Base-by-base conservation (phyloP, 2,888 invertebrate genomes). In the Papilio demoleus region DNA sequence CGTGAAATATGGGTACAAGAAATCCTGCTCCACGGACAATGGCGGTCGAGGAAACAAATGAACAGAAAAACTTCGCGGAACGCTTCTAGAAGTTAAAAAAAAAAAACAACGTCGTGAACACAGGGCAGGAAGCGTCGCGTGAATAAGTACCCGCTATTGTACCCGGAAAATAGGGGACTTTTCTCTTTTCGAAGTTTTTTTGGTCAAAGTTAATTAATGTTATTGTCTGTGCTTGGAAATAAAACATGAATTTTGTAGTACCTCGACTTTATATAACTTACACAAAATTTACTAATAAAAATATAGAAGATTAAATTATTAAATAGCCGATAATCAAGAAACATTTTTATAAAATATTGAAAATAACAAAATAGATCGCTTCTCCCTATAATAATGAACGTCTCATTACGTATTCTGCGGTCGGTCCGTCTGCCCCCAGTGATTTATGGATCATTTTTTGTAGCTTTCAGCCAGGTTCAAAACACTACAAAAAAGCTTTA, bases 1-100 rank as follows among this genome's bases (percentile, higher is more conserved):
- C 83, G 86, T 92, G 88, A 92, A 92, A 92, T 92, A 92, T 89
- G 92, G 90, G 90, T 85, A 85, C 87, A 88, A 91, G 92, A 90
- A 88, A 92, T 92, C 92, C 92, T 90, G 90, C 74, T 61, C 68
- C 79, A 77, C 78, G 82, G 82, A 83, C 84, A 85, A 86, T 85
- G 84, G 81, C 81, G 60, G 19, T 78, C 82, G 53, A 31, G 53
- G 84, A 87, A 83, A 88, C 88, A 90, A 91, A 89, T 89, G 89
- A 90, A 89, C 85, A 87, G 89, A 89, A 87, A 88, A 91, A 88
- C 84, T 89, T 86, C 76, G 70, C 73, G 71, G 72, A 74, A 71
- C 5, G 64, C 45, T 74, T 17, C 27, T 56, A 31, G 17, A 56
- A 56, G 75, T 67, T 27, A 56, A 80, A 82, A 82, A 82, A 81